Evolutionary conservation across 2,888 invertebrate genomes (phyloP).

Genomic region (Eudemis profundana): DNA sequence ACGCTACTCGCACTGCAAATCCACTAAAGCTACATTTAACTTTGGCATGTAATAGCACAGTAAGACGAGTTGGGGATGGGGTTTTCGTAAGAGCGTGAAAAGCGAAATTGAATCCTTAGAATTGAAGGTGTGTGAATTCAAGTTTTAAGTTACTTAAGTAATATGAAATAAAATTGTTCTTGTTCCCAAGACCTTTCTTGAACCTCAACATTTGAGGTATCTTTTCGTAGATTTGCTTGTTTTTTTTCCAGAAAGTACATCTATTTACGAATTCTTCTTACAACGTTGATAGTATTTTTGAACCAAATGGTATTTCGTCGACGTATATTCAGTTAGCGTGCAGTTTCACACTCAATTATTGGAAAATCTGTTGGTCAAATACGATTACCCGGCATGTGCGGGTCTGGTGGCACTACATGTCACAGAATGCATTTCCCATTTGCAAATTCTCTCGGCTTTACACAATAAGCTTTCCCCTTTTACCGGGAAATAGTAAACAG

Average conservation of each 20-base stretch:
- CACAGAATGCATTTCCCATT: conserved; percentile 35
- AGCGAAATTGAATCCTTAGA: conserved; percentile 1
- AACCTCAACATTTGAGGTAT: no score
- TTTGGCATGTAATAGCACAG: conserved; percentile 31
- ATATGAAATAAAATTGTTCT: no score
- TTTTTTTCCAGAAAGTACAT: no score
- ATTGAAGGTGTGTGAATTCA: not conserved
- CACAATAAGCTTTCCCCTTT: conserved; percentile 17
- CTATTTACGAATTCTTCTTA: no score
- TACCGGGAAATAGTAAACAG: conserved; percentile 31
- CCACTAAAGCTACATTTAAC: conserved; percentile 41
- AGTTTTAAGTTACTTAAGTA: no score
- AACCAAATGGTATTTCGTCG: no score
- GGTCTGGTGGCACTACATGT: conserved; percentile 35
- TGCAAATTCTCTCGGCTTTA: conserved; percentile 14
- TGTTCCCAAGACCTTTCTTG: no score
- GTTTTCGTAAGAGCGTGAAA: conserved; percentile 11
- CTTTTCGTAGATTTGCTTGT: no score
- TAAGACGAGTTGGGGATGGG: conserved; percentile 7
- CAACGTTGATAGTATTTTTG: no score
- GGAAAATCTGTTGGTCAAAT: conserved; percentile 61
- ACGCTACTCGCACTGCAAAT: conserved; percentile 34
- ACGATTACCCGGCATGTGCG: conserved; percentile 46
- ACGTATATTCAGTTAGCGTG: conserved; percentile 28
- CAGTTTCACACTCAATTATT: conserved; percentile 64